phyloP scores from a whole-genome alignment of 2,797 vertebrate species.

The Enteromius mattozi region DNA sequence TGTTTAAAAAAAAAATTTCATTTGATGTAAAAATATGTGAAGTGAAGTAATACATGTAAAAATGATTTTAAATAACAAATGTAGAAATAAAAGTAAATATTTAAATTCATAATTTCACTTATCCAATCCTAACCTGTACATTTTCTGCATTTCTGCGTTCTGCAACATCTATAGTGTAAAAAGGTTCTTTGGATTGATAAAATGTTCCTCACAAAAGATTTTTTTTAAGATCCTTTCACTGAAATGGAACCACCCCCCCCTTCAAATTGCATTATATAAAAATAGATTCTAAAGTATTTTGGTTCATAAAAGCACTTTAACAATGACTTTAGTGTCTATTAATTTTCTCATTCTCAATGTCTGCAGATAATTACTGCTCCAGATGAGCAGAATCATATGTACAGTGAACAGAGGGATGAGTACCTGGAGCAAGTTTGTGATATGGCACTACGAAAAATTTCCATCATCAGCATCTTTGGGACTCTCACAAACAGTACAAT shows the following conservation, averaged over 20 bases:
- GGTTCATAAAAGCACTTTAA: background rate
- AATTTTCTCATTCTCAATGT: slow-evolving; percentile 5
- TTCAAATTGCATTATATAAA: background rate
- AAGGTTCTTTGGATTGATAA: background rate
- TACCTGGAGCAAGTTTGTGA: slow-evolving; percentile 90
- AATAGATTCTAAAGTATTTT: background rate
- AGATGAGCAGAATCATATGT: slow-evolving; percentile 83
- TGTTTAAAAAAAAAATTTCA: background rate
- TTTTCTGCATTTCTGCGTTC: background rate
- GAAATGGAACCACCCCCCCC: background rate
- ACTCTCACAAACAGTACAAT: slow-evolving; percentile 84
- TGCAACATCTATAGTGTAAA: background rate
- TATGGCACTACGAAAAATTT: slow-evolving; percentile 87
- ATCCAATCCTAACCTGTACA: background rate
- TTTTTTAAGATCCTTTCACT: background rate
- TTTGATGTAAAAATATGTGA: background rate
- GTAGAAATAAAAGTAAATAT: background rate
- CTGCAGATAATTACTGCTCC: slow-evolving; percentile 85
- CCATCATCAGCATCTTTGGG: slow-evolving; percentile 87
- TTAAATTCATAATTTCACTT: background rate
- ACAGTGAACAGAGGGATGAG: slow-evolving; percentile 85
- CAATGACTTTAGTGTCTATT: background rate
- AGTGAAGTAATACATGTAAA: background rate
- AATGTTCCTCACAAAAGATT: background rate
- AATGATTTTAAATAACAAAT: background rate